A percentile compares a stretch with the other conserved stretches of the same genome.
phyloP scores from a whole-genome alignment of 2,888 invertebrate genomes.

The Drosophila nigricruria region DNA sequence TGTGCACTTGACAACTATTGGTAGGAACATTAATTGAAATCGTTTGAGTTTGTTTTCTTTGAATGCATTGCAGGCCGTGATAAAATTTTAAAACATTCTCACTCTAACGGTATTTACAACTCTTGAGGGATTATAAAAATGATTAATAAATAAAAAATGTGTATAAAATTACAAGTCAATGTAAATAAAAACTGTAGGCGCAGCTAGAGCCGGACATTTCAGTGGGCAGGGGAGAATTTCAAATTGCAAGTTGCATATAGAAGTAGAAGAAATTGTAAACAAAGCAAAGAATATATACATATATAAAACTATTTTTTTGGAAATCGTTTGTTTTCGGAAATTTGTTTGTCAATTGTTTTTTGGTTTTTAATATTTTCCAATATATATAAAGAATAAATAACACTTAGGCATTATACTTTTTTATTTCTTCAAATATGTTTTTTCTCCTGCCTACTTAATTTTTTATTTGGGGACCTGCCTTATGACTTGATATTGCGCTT shows the following conservation, averaged over 20 bases:
- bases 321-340: constrained; percentile 21
- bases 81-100: constrained; percentile 8
- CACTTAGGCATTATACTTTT: constrained; percentile 9
- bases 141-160: neutral
- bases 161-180: constrained; percentile 13
- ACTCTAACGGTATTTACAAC: constrained; percentile 19
- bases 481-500: constrained; percentile 72
- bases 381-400: constrained; percentile 2
- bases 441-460: constrained; percentile 5
- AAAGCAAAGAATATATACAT: neutral
- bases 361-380: constrained; percentile 46
- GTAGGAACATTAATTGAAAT: neutral
- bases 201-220: constrained; percentile 40
- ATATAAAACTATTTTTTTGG: neutral
- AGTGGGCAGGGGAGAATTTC: constrained; percentile 7
- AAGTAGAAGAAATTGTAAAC: neutral
- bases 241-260: neutral
- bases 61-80: constrained; percentile 4
- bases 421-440: constrained; percentile 1
- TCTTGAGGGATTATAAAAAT: constrained; percentile 6
- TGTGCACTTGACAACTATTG: neutral
- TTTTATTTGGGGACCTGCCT: constrained; percentile 27
- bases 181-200: constrained; percentile 38
- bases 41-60: neutral
- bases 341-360: constrained; percentile 16